A percentile compares a stretch with the other conserved stretches of the same genome.
phyloP scores from a whole-genome alignment of 92 coral and sea anemone genomes.

The Zoanthus gigantus region DNA sequence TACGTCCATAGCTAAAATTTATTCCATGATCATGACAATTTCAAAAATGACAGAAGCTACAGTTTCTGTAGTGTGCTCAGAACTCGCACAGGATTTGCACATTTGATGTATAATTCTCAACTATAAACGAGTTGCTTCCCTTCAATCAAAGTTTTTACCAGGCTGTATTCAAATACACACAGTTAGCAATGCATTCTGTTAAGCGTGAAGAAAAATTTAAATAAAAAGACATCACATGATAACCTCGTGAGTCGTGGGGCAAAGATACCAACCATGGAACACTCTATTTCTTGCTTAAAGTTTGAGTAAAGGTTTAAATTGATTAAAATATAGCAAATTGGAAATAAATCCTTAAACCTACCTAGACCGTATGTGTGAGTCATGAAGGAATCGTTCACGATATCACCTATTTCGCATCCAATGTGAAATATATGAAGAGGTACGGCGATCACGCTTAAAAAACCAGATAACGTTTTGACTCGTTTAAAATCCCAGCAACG shows the following conservation, averaged over 20 bases:
- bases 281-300: neutral
- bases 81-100: no score
- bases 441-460: neutral
- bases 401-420: neutral
- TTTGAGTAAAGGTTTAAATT: neutral
- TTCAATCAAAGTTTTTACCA: no score
- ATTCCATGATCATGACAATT: no score
- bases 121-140: no score
- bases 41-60: no score
- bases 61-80: no score
- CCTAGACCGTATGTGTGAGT: constrained; percentile 4
- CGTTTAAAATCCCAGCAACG: neutral
- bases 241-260: neutral
- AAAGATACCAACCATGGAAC: neutral
- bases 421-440: neutral
- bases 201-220: neutral
- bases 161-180: no score
- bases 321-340: no score
- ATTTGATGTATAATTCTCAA: no score
- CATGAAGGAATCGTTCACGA: neutral
- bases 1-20: no score
- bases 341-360: neutral
- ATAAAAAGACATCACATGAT: neutral
- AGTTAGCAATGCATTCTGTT: no score
- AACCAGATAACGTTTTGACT: neutral